phyloP scores from a whole-genome alignment of 2,113 vertebrate genomes.

The Megaceryle maxima region DNA sequence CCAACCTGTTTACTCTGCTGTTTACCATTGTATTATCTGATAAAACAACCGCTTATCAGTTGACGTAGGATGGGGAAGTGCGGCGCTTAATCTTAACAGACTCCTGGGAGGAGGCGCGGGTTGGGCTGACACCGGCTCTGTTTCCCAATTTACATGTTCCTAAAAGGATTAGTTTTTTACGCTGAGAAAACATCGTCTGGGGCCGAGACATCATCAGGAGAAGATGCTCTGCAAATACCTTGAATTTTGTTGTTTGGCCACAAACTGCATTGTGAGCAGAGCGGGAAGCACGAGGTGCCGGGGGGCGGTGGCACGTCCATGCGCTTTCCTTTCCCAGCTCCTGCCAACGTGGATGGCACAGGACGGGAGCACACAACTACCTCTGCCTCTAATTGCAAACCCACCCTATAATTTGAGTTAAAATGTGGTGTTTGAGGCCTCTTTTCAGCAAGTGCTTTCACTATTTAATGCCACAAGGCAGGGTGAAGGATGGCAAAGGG shows the following conservation, averaged over 20 bases:
- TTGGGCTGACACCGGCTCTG: background rate
- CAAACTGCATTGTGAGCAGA: background rate
- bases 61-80: background rate
- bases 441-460: rapidly evolving
- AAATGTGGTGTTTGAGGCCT: background rate
- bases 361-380: background rate
- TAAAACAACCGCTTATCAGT: background rate
- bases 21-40: background rate
- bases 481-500: background rate
- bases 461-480: rapidly evolving
- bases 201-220: background rate
- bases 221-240: background rate
- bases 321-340: background rate
- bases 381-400: background rate
- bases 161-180: conserved; percentile 51
- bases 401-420: background rate
- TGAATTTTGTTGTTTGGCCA: background rate
- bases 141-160: conserved; percentile 18
- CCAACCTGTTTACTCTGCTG: background rate
- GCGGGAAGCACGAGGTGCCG: background rate
- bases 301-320: rapidly evolving
- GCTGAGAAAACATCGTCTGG: background rate
- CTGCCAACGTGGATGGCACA: background rate
- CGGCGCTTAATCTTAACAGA: background rate
- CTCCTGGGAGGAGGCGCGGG: background rate